A percentile compares a stretch with the other conserved stretches of the same genome.
Evolutionary conservation across 1,140 invertebrate genomes (phyloP).

Genomic region (Lerema accius): DNA sequence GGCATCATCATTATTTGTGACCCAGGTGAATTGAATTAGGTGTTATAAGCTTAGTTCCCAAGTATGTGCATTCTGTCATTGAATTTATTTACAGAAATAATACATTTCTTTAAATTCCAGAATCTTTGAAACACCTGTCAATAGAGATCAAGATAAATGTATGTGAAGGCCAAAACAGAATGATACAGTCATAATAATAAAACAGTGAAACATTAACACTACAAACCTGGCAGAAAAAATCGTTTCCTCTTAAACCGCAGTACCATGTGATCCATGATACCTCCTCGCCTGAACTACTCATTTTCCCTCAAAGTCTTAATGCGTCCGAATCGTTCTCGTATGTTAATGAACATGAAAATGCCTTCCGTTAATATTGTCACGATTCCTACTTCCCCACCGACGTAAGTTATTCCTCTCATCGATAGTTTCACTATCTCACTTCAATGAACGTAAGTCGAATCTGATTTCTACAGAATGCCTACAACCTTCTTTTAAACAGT

Average conservation of each 20-base stretch:
- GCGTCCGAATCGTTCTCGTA: constrained; percentile 25
- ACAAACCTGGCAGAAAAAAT: constrained; percentile 98
- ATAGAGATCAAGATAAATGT: no score
- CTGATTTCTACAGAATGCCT: background rate
- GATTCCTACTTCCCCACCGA: constrained; percentile 22
- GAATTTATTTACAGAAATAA: no score
- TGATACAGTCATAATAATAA: no score
- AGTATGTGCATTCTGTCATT: no score
- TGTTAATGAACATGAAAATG: constrained; percentile 24
- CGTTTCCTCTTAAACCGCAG: constrained; percentile 98
- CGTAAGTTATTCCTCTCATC: constrained; percentile 20
- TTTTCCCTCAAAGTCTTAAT: constrained; percentile 86
- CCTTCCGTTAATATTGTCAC: constrained; percentile 1
- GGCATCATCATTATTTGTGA: no score
- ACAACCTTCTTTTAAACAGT: constrained; percentile 1
- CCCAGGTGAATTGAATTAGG: no score
- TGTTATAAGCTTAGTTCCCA: no score
- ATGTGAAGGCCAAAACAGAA: no score
- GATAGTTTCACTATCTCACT: constrained; percentile 14
- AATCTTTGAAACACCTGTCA: no score
- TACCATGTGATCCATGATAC: constrained; percentile 99
- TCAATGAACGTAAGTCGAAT: background rate
- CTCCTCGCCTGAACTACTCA: constrained; percentile 99
- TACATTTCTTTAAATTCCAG: no score
- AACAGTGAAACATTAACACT: background rate